Evolutionary conservation across 1,140 invertebrate species (phyloP), one percentile per base, ranked within the genome.

Genomic region (Penaeus chinensis): DNA sequence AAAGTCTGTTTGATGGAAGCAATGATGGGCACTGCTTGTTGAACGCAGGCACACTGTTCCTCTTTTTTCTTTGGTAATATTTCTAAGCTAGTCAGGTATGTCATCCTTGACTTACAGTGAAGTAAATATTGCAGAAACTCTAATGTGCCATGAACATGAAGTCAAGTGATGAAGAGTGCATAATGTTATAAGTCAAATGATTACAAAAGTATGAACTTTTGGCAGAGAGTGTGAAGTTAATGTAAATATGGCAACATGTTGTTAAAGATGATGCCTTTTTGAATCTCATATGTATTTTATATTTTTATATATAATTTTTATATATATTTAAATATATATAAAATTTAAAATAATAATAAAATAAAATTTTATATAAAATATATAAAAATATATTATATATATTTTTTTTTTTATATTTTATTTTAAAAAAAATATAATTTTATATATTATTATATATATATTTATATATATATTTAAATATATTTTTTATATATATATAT

Each of bases 211-310:
- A 83, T 42, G 24, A 20, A 71, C 54, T 61, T 76, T 71, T 22
- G 7, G 65, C 47, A 74, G 71, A 27, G 42, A 66, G 71, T 65
- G 22, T 62, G 37, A 37, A 32, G 60, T 47, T 66, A 63, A 47
- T 78, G 54, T 24, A 63, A 47, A 37, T 37, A 71, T 61, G 74
- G 74, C 74, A 78, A 79, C 83, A 27, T 60, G 37, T 85, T 76
- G 24, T 84, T 61, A 62, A 84, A 24, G 76, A 79, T 63, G 76
- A 54, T 54, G 54, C 54, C 54, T 61, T 24, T 87, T 71, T 81
- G 79, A 82, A 71, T 82, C 84, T 71, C 63, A 69, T 74, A 61
- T 32, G 69, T 87, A n/a, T n/a, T n/a, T n/a, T n/a, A n/a, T n/a
- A n/a, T n/a, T n/a, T 69, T 8, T 69, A 69, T 20, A 69, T 5